Evolutionary conservation across 2,113 vertebrate species (phyloP).

Genomic region (Xenopus borealis): DNA sequence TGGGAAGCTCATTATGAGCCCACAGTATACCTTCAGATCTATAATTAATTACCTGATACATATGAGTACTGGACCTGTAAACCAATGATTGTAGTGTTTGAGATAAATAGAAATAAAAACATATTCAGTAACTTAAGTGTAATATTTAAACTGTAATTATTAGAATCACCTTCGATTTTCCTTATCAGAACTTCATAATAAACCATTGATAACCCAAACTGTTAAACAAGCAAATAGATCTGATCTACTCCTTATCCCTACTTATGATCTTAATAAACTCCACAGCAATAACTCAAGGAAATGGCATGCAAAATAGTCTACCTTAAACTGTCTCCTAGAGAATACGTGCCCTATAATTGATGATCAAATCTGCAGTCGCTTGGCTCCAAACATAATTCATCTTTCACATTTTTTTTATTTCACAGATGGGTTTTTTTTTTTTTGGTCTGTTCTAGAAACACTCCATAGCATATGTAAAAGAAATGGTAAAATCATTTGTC

Average conservation of each 20-base stretch:
- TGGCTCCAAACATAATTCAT: slow-evolving; percentile 49
- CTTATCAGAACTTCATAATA: no score
- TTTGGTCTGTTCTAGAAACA: slow-evolving; percentile 46
- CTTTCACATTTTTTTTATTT: slow-evolving; percentile 53
- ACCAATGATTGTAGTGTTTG: no score
- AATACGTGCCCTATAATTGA: slow-evolving; percentile 38
- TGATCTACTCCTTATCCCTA: background rate
- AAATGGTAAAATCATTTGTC: slow-evolving; percentile 62
- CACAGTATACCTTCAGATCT: no score
- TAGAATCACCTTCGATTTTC: no score
- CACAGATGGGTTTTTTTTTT: slow-evolving; percentile 52
- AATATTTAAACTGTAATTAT: no score
- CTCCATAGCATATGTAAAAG: slow-evolving; percentile 58
- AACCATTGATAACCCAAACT: no score
- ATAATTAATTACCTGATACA: no score
- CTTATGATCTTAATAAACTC: slow-evolving; percentile 25
- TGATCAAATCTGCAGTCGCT: slow-evolving; percentile 39
- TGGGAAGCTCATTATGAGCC: no score
- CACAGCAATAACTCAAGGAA: slow-evolving; percentile 28
- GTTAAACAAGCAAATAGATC: background rate
- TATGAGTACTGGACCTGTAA: no score
- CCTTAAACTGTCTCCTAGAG: slow-evolving; percentile 34
- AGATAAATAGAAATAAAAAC: no score
- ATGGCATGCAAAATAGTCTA: slow-evolving; percentile 28
- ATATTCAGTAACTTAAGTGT: no score